Evolutionary conservation across 2,888 invertebrate species (phyloP).

Genomic region (Eupithecia dodoneata): DNA sequence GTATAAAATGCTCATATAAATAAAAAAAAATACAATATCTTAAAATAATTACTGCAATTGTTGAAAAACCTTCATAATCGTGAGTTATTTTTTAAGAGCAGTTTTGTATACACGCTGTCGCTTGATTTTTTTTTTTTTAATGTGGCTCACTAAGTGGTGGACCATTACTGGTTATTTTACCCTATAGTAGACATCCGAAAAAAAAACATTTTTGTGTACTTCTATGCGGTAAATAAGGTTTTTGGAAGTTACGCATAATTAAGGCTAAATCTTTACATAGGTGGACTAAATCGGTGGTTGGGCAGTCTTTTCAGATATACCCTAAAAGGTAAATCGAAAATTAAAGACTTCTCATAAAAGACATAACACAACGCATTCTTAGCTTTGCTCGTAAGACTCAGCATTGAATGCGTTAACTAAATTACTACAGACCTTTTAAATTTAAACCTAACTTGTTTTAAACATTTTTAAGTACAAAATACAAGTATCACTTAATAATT

Average conservation of each 20-base stretch:
- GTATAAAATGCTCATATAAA: not conserved
- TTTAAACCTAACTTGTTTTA: slow-evolving; percentile 3
- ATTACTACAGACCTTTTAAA: not conserved
- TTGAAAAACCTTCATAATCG: no score
- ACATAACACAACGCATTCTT: not conserved
- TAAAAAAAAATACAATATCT: not conserved
- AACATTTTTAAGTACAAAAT: slow-evolving; percentile 5
- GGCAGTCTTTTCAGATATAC: not conserved
- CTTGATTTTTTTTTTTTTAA: not conserved
- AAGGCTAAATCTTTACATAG: not conserved
- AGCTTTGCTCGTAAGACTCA: not conserved
- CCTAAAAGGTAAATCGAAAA: not conserved
- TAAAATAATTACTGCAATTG: no score
- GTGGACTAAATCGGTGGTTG: not conserved
- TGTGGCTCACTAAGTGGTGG: not conserved
- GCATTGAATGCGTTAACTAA: slow-evolving; percentile 4
- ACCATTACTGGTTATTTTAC: not conserved
- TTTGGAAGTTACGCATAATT: not conserved
- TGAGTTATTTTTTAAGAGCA: not conserved
- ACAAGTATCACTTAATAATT: not conserved
- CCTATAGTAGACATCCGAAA: not conserved
- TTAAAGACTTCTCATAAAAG: not conserved
- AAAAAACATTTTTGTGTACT: not conserved
- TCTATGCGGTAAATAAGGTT: not conserved
- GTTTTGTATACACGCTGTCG: not conserved